phyloP scores from a whole-genome alignment of 1,140 invertebrate genomes.

The Atta colombica region DNA sequence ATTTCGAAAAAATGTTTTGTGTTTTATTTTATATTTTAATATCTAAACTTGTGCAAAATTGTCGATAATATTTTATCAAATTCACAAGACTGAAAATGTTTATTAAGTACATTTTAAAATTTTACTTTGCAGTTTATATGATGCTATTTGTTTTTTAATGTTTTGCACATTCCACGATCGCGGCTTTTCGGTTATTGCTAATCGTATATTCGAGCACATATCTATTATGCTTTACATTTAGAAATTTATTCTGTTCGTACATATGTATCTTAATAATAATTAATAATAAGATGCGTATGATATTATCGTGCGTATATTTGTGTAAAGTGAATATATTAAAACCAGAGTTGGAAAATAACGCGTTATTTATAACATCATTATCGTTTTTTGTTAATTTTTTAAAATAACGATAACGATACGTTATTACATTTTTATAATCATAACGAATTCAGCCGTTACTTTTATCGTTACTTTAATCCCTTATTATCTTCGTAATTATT shows the following conservation, averaged over 20 bases:
- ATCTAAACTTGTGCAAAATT: not conserved
- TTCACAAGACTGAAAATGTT: not conserved
- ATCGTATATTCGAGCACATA: constrained; percentile 50
- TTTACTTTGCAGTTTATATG: not conserved
- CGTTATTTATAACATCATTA: no score
- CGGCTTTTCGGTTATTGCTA: constrained; percentile 31
- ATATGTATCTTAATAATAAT: constrained; percentile 41
- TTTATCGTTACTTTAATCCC: no score
- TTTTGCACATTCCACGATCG: constrained; percentile 20
- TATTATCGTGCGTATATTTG: constrained; percentile 5
- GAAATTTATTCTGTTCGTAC: constrained; percentile 23
- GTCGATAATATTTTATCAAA: constrained; percentile 16
- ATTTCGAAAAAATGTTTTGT: not conserved
- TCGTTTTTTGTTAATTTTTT: no score
- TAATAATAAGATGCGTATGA: constrained; percentile 7
- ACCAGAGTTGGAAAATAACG: no score
- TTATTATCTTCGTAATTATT: no score
- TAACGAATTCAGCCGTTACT: no score
- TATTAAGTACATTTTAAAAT: not conserved
- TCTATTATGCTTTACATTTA: constrained; percentile 38
- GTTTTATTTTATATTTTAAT: not conserved
- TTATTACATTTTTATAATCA: no score
- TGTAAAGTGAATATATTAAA: constrained; percentile 17
- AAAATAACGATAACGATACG: no score
- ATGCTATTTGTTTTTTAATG: not conserved